Percentiles rank a stretch among this genome's conserved stretches.
These are phyloP conservation scores for Acleris sparsana DNA, from an alignment of 2,888 invertebrate species.

Conservation along the genomic window DNA sequence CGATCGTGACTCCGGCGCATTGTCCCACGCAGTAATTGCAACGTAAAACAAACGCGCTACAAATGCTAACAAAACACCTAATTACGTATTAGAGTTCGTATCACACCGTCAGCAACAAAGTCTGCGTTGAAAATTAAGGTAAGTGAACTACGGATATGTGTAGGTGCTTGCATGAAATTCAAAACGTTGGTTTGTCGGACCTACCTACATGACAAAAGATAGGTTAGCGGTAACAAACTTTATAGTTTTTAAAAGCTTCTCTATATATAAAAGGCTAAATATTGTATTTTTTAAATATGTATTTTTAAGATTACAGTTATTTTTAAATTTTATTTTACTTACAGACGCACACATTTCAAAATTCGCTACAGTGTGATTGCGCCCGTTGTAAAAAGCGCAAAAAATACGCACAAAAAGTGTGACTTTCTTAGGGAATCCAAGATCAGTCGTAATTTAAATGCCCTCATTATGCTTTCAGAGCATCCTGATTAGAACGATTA, in stretches of 20 bases:
- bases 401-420: conserved; percentile 54
- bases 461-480: conserved; percentile 42
- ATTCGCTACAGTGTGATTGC: conserved; percentile 48
- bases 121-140: neutral
- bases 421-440: conserved; percentile 62
- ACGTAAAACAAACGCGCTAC: conserved; percentile 44
- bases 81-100: conserved; percentile 37
- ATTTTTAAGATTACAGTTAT: too few species aligned
- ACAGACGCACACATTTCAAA: neutral
- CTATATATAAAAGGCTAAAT: too few species aligned
- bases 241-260: too few species aligned
- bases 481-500: conserved; percentile 69
- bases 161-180: too few species aligned
- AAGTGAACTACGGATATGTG: too few species aligned
- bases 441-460: conserved; percentile 47
- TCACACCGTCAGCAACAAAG: conserved; percentile 48
- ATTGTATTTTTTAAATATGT: too few species aligned
- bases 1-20: conserved; percentile 53
- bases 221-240: too few species aligned
- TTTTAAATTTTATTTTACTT: too few species aligned
- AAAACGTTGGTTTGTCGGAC: too few species aligned
- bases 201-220: too few species aligned
- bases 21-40: conserved; percentile 52
- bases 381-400: conserved; percentile 40
- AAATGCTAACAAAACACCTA: conserved; percentile 42